Base-by-base conservation (phyloP, 2,888 invertebrate genomes). In the Tinea trinotella region DNA sequence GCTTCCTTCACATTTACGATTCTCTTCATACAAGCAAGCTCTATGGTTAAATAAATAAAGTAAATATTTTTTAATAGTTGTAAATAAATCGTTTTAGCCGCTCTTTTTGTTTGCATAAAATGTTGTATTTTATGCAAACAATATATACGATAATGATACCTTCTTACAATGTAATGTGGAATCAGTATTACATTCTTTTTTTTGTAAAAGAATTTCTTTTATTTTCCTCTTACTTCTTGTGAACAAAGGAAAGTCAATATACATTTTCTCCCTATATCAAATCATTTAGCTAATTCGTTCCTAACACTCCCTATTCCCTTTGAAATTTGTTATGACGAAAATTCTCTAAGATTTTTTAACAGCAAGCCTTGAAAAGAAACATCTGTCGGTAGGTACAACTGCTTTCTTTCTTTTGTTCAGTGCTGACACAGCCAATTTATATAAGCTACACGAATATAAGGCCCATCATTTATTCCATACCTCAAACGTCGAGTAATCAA, bases 391-490 rank as follows among this genome's bases (percentile, higher is more conserved):
- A 40, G 40, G 40, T 40, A 40, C 13, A 40, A 17, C 48, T 48
- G 48, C 48, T 18, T 48, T 20, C 48, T 48, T 30, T 34, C 34
- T 52, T 40, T 52, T 52, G 34, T 52, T 34, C 52, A 19, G 18
- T 15, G 35, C 24, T 52, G 52, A 52, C 52, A 52, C 52, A 52
- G 52, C 52, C 52, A 52, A 52, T 52, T 52, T 52, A 34, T 52
- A 52, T 17, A 34, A 34, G 52, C 35, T 30, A 52, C 48, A 48
- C 19, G 48, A 20, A 19, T 48, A n/a, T 48, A n/a, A 20, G 48
- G 19, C 19, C 48, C 3, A 18, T 18, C 18, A n/a, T 19, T 34
- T 17, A 34, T 7, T 12, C n/a, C 40, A 40, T 40, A 12, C 6
- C 13, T 15, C 40, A 3, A n/a, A 4, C 7, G 13, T 40, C 15